Conservation (phyloP, 2,888 invertebrate species). For the Penaeus monodon region DNA sequence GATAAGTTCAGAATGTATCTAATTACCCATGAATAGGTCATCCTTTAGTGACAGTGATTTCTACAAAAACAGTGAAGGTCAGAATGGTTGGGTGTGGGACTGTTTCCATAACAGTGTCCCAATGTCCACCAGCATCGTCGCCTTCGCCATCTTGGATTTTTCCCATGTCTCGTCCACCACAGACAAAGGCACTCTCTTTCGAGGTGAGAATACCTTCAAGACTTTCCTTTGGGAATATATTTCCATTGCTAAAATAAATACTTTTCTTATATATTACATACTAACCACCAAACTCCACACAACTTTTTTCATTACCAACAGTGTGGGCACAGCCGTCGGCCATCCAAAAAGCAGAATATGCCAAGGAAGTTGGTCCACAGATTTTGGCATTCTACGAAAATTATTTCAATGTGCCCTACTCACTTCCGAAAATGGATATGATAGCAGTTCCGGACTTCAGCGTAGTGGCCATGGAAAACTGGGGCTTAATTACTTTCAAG, state of each 20-base stretch:
- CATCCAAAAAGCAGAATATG: conserved; percentile 79
- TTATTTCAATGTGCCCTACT: conserved; percentile 75
- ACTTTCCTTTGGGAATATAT: too few relatives aligned
- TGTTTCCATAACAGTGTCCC: conserved; percentile 81
- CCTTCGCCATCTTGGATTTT: conserved; percentile 84
- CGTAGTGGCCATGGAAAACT: conserved; percentile 85
- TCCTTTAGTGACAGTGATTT: too few relatives aligned
- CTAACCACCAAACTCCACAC: too few relatives aligned
- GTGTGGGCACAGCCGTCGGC: conserved; percentile 81
- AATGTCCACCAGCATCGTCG: conserved; percentile 93
- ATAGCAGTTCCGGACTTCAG: conserved; percentile 75
- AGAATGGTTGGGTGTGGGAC: conserved; percentile 78
- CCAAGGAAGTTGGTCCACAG: conserved; percentile 74
- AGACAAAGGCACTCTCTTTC: conserved; percentile 18
- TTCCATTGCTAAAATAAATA: too few relatives aligned
- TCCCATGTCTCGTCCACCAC: conserved; percentile 67
- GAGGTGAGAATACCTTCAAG: neutral
- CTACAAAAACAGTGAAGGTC: too few relatives aligned
- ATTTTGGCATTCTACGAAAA: conserved; percentile 75
- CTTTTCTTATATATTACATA: too few relatives aligned
- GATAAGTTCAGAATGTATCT: too few relatives aligned
- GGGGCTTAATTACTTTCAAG: conserved; percentile 79
- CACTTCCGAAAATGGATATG: conserved; percentile 78
- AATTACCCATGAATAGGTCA: too few relatives aligned
- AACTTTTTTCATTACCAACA: conserved; percentile 67